A percentile compares a stretch with the other conserved stretches of the same genome.
phyloP scores from a whole-genome alignment of 2,113 vertebrate species.

The Leptocoma aspasia region DNA sequence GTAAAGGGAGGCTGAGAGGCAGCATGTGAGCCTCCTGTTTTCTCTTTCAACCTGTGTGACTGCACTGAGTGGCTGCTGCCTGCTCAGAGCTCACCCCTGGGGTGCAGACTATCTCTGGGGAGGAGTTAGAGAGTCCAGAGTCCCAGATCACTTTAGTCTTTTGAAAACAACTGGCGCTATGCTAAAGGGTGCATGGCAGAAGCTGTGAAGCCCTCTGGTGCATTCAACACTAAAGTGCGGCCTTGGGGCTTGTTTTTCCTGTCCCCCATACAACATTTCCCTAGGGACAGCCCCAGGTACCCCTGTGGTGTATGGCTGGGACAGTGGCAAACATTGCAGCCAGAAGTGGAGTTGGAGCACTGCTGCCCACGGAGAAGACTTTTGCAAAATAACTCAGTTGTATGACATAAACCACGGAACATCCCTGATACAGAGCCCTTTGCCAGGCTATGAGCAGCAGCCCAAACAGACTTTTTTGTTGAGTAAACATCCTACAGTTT shows the following conservation, averaged over 20 bases:
- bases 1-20: background rate
- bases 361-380: background rate
- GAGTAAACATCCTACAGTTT: background rate
- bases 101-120: background rate
- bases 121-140: no score
- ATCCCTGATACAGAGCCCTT: background rate
- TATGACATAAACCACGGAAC: background rate
- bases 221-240: background rate
- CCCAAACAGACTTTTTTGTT: background rate
- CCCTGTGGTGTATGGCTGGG: background rate
- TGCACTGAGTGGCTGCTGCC: background rate
- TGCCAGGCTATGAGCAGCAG: accelerated
- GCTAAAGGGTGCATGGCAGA: background rate
- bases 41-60: background rate
- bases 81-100: background rate
- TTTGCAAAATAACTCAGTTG: background rate
- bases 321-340: accelerated
- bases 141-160: background rate
- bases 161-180: background rate
- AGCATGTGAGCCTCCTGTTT: background rate
- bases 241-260: background rate
- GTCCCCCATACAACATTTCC: background rate
- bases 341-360: background rate
- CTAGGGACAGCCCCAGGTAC: background rate
- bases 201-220: background rate